These are phyloP conservation scores for Nebria brevicollis DNA, from an alignment of 2,888 invertebrate genomes.

Conservation along the genomic window DNA sequence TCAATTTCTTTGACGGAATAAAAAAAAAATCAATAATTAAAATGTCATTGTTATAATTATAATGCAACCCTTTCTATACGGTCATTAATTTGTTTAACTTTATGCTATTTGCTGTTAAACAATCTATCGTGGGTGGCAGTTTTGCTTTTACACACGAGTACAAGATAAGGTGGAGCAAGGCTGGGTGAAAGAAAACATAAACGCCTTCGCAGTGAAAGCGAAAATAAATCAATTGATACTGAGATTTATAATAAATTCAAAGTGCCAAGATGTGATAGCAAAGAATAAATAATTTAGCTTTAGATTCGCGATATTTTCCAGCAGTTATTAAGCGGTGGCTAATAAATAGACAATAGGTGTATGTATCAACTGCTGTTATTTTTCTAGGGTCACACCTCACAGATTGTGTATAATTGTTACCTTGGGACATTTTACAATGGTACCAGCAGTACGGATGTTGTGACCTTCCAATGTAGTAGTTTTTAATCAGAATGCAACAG, in stretches of 20 bases:
- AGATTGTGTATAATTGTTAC: conserved; percentile 13
- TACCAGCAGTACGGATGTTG: conserved; percentile 9
- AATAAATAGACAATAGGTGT: too few species aligned
- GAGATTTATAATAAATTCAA: background rate
- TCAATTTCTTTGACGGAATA: background rate
- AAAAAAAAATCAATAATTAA: too few species aligned
- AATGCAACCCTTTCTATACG: too few species aligned
- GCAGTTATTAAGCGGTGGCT: too few species aligned
- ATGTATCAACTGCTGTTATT: background rate
- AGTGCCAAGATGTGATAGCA: background rate
- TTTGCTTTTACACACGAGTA: background rate
- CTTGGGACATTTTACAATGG: conserved; percentile 10
- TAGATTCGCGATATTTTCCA: too few species aligned
- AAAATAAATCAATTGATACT: background rate
- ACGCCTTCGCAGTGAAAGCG: background rate
- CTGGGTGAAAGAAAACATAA: background rate
- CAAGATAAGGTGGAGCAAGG: background rate
- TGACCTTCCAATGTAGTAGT: background rate
- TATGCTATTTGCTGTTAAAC: too few species aligned
- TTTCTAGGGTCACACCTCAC: conserved; percentile 13
- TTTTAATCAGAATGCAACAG: too few species aligned
- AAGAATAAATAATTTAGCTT: background rate
- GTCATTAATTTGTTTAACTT: too few species aligned
- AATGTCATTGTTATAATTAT: too few species aligned
- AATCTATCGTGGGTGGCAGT: too few species aligned